phyloP scores from a whole-genome alignment of 2,888 invertebrate genomes.

The Ectemnius cavifrons region DNA sequence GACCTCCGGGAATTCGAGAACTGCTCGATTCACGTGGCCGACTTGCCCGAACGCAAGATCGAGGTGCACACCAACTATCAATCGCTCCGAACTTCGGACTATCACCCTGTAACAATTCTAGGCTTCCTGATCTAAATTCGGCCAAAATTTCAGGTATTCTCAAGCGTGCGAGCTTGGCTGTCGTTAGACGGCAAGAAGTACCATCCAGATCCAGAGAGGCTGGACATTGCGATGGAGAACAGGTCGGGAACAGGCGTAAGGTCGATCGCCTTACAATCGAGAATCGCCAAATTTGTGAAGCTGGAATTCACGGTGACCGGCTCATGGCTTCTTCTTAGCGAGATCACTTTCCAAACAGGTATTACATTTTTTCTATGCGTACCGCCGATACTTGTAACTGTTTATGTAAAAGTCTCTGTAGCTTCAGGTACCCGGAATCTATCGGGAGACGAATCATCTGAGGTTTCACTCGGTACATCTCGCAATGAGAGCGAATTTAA shows the following conservation, averaged over 20 bases:
- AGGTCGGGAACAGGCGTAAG: background rate
- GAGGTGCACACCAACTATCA: conserved; percentile 80
- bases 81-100: too few relatives aligned
- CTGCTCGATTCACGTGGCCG: conserved; percentile 71
- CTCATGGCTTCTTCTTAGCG: conserved; percentile 94
- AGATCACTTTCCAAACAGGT: conserved; percentile 91
- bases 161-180: conserved; percentile 87
- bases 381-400: background rate
- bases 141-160: conserved; percentile 83
- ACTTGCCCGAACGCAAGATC: conserved; percentile 89
- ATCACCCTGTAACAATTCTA: too few relatives aligned
- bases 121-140: too few relatives aligned
- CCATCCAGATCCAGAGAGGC: conserved; percentile 84
- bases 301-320: conserved; percentile 87
- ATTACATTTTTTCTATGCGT: conserved; percentile 7
- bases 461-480: conserved; percentile 12
- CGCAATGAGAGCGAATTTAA: conserved; percentile 36
- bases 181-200: conserved; percentile 88
- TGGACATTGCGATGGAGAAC: conserved; percentile 81
- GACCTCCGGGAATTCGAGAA: conserved; percentile 84
- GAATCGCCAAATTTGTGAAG: conserved; percentile 87
- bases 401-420: background rate
- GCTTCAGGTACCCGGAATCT: conserved; percentile 55
- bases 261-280: conserved; percentile 86
- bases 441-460: conserved; percentile 29